Evolutionary conservation across 2,888 invertebrate genomes (phyloP), one percentile per base, ranked within the genome.

Genomic region (Drosophila leonis): DNA sequence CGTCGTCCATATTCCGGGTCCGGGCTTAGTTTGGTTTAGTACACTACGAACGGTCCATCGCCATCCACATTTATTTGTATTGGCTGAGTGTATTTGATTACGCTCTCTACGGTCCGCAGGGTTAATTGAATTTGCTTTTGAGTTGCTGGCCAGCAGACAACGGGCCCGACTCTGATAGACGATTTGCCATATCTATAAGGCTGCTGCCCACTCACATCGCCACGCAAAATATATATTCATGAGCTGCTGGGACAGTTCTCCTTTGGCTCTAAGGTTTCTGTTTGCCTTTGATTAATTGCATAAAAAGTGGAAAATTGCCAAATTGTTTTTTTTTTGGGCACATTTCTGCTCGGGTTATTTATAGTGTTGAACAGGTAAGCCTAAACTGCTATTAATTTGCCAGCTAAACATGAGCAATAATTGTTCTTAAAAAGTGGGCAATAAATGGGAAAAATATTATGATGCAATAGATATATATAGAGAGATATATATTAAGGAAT

Each of bases 91-190:
- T 88, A 83, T 90, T 90, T 90, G 85, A 89, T 89, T 84, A 89
- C 76, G 80, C 88, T 88, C 88, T 84, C 80, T 73, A 83, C 81
- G 79, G 75, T 80, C 82, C 81, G 82, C 73, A 83, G 90, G 88
- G 90, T 89, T 88, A 88, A 88, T 88, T 88, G 90, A 90, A 89
- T 90, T 88, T 88, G 80, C 86, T 85, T 90, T 88, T 88, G 80
- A 83, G 83, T 84, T 81, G 68, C 83, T 18, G 46, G 33, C 57
- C 65, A 75, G 13, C 63, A 61, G 60, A 65, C 49, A 46, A 39
- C 61, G 35, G 41, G 7, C 39, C 44, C 29, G 48, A 44, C 37
- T 42, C 49, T 29, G 71, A 55, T 59, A 44, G 59, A 60, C 67
- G 72, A 78, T 75, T 78, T 75, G 61, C 61, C 79, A 79, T 71